Evolutionary conservation across 2,113 vertebrate species (phyloP), one percentile per base, ranked within the genome.

Genomic region (Opisthocomus hoazin): DNA sequence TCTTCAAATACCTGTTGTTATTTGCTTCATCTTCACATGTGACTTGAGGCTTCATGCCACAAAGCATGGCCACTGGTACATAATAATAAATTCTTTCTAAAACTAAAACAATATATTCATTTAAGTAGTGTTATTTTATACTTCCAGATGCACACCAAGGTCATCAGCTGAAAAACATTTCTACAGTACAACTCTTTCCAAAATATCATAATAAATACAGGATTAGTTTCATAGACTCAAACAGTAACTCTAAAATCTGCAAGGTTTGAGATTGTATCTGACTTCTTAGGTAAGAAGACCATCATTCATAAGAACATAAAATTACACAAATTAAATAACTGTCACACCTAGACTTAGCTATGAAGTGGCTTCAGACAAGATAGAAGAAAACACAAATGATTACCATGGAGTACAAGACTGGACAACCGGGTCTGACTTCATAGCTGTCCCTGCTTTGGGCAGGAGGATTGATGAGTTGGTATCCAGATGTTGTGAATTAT

Each of bases 281-380:
- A 24, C 11, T 76, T 73, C 20, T 58, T 5, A 57, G 12, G 5
- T 20, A 18, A 60, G 48, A 74, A 15, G 18, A 26, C 65, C 3
- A 10, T 34, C 7, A 45, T 46, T 46, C 10, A n/a, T 22, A 1
- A 41, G 15, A 87, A 32, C 8, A 57, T 2, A 51, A 56, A 79
- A 71, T 75, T 29, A 51, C 4, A 0, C 0, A 1, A 32, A 54
- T 22, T 53, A 46, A 71, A 71, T 3, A 46, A 66, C 3, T n/a
- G 1, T 46, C 27, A 63, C 11, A 37, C 2, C 6, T 36, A 61
- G 19, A 39, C 4, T 23, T n/a, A 16, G 16, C 27, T 66, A 16
- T 4, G 4, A 80, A 57, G 8, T n/a, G 3, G 4, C 19, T 70
- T 56, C 66, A 90, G 39, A 56, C 16, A 53, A 68, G 10, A 34